Base-by-base conservation (phyloP, 2,113 vertebrate species). In the Tachycineta bicolor region DNA sequence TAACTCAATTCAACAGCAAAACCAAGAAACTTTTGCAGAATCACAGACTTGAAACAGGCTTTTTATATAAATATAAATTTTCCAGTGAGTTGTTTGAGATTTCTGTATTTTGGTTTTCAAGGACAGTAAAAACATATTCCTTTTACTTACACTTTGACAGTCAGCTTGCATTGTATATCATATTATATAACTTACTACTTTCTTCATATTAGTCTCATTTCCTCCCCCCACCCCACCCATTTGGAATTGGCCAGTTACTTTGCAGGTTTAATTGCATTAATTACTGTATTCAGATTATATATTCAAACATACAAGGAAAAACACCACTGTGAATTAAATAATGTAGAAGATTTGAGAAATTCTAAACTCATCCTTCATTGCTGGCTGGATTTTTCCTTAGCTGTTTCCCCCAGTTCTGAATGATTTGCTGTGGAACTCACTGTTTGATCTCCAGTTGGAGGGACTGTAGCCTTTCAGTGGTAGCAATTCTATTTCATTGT, bases 391-490 rank as follows among this genome's bases (percentile, higher is more conserved):
- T 46, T 65, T 70, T 9, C 37, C 22, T 8, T 10, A n/a, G 23
- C 2, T 39, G 12, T 33, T 47, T 34, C 15, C 37, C 49, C 14
- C 8, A 33, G 7, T 29, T 59, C 5, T 41, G 44, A 79, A 55
- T 60, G 25, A 28, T 43, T 50, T 59, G 37, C 23, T 52, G 49
- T 39, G 46, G 39, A 68, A 97, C 98, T 98, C 94, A 98, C 98
- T 90, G 22, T 97, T 96, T 52, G 91, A 88, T 56, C 44, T 91
- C 98, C 98, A 98, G 46, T 97, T 98, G 25, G 98, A 98, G 33
- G 98, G 98, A 63, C 84, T 97, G 85, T 98, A 98, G 53, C 98
- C 98, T 96, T 97, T 98, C 95, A 98, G 83, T 29, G 98, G 98
- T 0, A 98, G 67, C 33, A 98, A 46, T 89, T 98, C 98, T 53